A percentile compares a stretch with the other conserved stretches of the same genome.
These are phyloP conservation scores for Nanorana parkeri DNA, from an alignment of 2,113 vertebrate species.

Conservation along the genomic window DNA sequence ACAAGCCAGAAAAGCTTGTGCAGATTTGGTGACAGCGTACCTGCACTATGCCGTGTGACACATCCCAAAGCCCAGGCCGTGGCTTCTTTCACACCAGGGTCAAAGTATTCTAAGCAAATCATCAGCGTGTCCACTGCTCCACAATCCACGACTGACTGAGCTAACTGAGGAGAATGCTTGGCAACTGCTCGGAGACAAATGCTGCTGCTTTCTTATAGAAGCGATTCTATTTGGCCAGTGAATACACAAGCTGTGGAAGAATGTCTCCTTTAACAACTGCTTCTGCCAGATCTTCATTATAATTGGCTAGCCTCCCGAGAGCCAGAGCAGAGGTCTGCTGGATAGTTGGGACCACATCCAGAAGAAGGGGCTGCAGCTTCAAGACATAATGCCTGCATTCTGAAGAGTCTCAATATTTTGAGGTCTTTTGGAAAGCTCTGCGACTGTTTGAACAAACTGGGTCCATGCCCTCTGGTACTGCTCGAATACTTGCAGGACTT, in stretches of 20 bases:
- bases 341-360: conserved; percentile 88
- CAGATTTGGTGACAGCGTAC: conserved; percentile 68
- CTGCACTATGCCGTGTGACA: conserved; percentile 85
- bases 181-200: conserved; percentile 88
- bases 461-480: too few species aligned
- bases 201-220: conserved; percentile 93
- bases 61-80: conserved; percentile 85
- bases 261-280: conserved; percentile 86
- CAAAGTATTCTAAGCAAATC: conserved; percentile 91
- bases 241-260: conserved; percentile 87
- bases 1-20: too few species aligned
- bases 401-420: too few species aligned
- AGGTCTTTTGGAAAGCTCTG: too few species aligned
- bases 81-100: conserved; percentile 92
- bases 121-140: conserved; percentile 85
- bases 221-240: conserved; percentile 84
- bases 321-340: conserved; percentile 90
- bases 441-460: too few species aligned
- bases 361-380: conserved; percentile 87
- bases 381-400: conserved; percentile 89
- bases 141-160: conserved; percentile 83
- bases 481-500: too few species aligned
- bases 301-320: conserved; percentile 88
- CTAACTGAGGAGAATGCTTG: conserved; percentile 89
- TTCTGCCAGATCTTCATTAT: conserved; percentile 86